phyloP scores from a whole-genome alignment of 2,797 vertebrate genomes.

The Lagodon rhomboides region DNA sequence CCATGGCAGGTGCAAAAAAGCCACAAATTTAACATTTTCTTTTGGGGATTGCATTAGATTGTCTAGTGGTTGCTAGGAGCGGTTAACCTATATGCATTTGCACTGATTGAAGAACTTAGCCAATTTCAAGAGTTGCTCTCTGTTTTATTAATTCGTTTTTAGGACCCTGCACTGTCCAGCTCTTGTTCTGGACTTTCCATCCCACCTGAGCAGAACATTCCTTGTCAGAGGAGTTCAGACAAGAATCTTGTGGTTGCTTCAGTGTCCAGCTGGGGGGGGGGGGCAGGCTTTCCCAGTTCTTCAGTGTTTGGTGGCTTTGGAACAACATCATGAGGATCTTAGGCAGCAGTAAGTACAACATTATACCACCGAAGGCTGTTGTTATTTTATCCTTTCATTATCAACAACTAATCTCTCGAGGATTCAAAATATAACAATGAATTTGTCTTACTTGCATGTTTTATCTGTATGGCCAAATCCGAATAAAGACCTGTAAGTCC shows the following conservation, averaged over 20 bases:
- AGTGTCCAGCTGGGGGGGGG: conserved; percentile 1
- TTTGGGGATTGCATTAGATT: background rate
- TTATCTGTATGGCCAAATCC: conserved; percentile 5
- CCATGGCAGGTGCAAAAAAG: background rate
- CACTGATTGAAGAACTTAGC: background rate
- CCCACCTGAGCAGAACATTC: background rate
- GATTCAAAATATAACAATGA: conserved; percentile 3
- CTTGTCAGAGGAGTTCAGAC: background rate
- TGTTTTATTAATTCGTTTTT: background rate
- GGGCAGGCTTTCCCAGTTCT: conserved; percentile 9
- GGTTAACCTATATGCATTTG: background rate
- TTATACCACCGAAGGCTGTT: background rate
- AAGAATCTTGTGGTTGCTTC: conserved; percentile 4
- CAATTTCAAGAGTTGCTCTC: conserved; percentile 1
- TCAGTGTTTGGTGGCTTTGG: conserved; percentile 7
- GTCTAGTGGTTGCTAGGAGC: background rate
- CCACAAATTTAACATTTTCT: background rate
- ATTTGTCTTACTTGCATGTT: background rate
- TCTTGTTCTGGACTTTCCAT: background rate
- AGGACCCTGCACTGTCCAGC: background rate
- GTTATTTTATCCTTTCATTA: conserved; percentile 2
- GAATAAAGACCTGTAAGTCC: conserved; percentile 10
- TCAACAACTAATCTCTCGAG: conserved; percentile 10
- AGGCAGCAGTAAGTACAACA: background rate
- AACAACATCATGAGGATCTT: conserved; percentile 10